Conservation (phyloP, 2,888 invertebrate genomes). For the Chelonus formosanus region DNA sequence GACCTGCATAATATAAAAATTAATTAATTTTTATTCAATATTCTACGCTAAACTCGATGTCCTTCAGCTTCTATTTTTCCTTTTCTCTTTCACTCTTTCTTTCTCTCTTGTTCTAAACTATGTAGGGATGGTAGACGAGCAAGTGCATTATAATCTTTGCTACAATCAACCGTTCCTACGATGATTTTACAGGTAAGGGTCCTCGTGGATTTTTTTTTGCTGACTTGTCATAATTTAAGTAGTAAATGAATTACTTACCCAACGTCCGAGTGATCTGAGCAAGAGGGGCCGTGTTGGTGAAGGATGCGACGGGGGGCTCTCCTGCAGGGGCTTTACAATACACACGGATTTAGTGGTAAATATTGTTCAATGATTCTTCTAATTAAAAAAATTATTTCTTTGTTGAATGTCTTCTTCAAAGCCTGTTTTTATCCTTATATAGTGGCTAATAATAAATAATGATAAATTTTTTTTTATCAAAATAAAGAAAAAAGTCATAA, state of each 20-base stretch:
- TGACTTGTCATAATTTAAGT: conserved; percentile 34
- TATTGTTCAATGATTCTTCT: conserved; percentile 28
- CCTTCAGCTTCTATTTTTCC: not conserved
- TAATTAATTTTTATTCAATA: conserved; percentile 35
- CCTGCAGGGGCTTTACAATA: conserved; percentile 64
- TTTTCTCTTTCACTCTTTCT: conserved; percentile 12
- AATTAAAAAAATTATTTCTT: conserved; percentile 12
- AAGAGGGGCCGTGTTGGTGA: conserved; percentile 87
- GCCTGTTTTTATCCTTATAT: conserved; percentile 5
- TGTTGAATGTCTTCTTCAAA: conserved; percentile 15
- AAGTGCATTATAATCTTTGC: not conserved
- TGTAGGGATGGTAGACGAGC: conserved; percentile 12
- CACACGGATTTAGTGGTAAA: conserved; percentile 58
- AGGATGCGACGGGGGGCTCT: conserved; percentile 74
- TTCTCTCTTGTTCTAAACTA: not conserved
- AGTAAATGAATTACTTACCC: conserved; percentile 76
- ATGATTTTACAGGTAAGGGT: conserved; percentile 28
- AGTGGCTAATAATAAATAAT: not conserved
- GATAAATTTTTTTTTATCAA: not conserved
- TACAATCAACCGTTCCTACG: conserved; percentile 35
- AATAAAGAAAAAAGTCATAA: conserved; percentile 1
- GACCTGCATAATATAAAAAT: conserved; percentile 70
- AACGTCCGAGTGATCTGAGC: conserved; percentile 89
- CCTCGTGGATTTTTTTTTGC: conserved; percentile 14
- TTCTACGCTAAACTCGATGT: conserved; percentile 8